Base-by-base conservation (phyloP, 1,140 invertebrate genomes). In the Bombus polaris region DNA sequence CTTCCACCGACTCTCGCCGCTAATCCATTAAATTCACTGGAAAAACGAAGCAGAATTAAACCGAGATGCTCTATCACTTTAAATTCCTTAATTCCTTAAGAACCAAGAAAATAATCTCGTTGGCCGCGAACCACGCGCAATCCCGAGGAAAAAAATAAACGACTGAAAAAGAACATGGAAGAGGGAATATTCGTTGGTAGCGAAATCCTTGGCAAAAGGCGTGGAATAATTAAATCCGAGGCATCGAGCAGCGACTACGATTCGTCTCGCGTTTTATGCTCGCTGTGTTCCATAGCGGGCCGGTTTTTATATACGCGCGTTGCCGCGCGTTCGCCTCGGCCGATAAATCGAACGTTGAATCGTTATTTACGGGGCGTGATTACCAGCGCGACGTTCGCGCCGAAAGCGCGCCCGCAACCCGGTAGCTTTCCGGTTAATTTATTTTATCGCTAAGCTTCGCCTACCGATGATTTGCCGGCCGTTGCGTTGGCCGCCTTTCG, bases 381-480 rank as follows among this genome's bases (percentile, higher is more conserved):
- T 93, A 93, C 37, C 89, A 70, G 62, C 28, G 57, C 88, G 87
- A 83, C 74, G 83, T 53, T 66, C 87, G 72, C 88, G 76, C 78
- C 83, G 87, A 85, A 77, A 83, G 75, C 87, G 68, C 84, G 65
- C 81, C 82, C 89, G 91, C 87, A 92, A 93, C 87, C 82, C 92
- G 88, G 92, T 93, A 93, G 92, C 92, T 87, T 93, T 84, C 68
- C 85, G 87, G 83, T 91, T 91, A 92, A 93, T 93, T 93, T 92
- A 93, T 92, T 93, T 93, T 92, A 93, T 93, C 91, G 88, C 89
- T 79, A 87, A 87, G 81, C 76, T 79, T 72, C 83, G 85, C 81
- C 83, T 66, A 81, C 87, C 78, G 82, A 86, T 91, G 84, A 92
- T 90, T 91, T 81, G 84, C 87, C 74, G 37, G 44, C 47, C 47